These are phyloP conservation scores for honey bee (Apis mellifera) DNA, from an alignment of 1,140 invertebrate species.

Conservation along the genomic window DNA sequence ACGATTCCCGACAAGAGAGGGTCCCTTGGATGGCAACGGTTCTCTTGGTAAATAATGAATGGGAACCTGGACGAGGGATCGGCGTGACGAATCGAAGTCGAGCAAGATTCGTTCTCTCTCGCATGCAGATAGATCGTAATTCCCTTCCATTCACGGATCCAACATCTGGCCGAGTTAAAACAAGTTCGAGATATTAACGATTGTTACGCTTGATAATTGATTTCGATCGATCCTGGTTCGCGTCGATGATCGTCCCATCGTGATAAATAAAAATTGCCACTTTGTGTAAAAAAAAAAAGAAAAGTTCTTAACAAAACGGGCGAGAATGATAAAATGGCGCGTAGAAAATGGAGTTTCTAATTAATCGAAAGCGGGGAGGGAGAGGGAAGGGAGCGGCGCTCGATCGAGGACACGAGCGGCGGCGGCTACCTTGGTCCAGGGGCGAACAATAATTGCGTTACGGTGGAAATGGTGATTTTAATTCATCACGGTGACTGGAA, in stretches of 20 bases:
- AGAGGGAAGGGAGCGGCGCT: neutral
- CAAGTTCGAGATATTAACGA: neutral
- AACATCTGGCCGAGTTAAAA: neutral
- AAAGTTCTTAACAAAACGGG: constrained; percentile 29
- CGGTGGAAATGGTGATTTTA: constrained; percentile 64
- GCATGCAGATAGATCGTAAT: constrained; percentile 28
- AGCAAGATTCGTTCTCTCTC: constrained; percentile 32
- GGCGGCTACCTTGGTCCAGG: constrained; percentile 41
- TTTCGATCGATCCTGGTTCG: neutral
- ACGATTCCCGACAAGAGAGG: constrained; percentile 7
- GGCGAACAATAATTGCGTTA: constrained; percentile 60
- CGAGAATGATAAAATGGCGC: neutral
- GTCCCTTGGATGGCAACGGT: neutral
- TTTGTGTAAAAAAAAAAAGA: too few species aligned
- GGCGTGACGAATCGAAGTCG: constrained; percentile 44
- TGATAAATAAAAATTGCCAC: too few species aligned
- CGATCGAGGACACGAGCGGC: neutral
- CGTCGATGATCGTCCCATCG: too few species aligned
- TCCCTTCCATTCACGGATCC: neutral
- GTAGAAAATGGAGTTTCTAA: constrained; percentile 53
- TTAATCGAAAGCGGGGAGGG: constrained; percentile 24
- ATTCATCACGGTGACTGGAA: constrained; percentile 61
- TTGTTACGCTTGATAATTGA: neutral
- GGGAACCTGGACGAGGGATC: neutral
- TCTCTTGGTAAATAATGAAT: constrained; percentile 42